Percentiles rank a stretch among this genome's conserved stretches.
Conservation (phyloP, 2,888 invertebrate genomes). For the Cetonia aurata region DNA sequence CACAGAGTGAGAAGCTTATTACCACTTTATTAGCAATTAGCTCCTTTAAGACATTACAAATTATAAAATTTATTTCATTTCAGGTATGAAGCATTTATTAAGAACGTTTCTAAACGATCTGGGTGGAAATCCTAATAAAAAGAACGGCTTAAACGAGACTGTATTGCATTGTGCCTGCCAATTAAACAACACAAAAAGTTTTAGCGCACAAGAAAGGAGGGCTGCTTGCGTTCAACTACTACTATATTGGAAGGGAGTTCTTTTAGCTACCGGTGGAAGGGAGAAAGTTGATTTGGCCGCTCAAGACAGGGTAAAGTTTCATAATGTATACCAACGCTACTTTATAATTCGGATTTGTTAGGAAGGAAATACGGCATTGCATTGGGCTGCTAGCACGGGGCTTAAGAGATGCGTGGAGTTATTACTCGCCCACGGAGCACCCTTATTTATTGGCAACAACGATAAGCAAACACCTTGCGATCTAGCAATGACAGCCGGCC, state of each 20-base stretch:
- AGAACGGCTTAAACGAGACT: constrained; percentile 74
- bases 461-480: constrained; percentile 76
- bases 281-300: constrained; percentile 73
- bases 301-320: constrained; percentile 69
- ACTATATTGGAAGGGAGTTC: constrained; percentile 73
- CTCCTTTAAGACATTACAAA: too few relatives aligned
- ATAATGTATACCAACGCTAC: neutral
- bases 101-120: constrained; percentile 75
- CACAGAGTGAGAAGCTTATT: too few relatives aligned
- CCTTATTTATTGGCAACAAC: constrained; percentile 74
- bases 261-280: constrained; percentile 68
- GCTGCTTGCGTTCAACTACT: constrained; percentile 74
- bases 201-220: constrained; percentile 70
- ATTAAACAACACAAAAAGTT: constrained; percentile 66
- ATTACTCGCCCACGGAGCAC: constrained; percentile 71
- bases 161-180: constrained; percentile 75
- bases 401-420: constrained; percentile 74
- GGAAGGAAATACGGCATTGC: constrained; percentile 77
- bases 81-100: constrained; percentile 71
- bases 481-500: constrained; percentile 72
- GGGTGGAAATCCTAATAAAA: constrained; percentile 78
- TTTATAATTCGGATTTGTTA: constrained; percentile 56
- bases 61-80: constrained; percentile 25
- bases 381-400: constrained; percentile 75
- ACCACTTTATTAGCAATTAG: too few relatives aligned